Percentiles rank a stretch among this genome's conserved stretches.
Conservation (phyloP, 2,113 vertebrate species). For the Anhinga anhinga region DNA sequence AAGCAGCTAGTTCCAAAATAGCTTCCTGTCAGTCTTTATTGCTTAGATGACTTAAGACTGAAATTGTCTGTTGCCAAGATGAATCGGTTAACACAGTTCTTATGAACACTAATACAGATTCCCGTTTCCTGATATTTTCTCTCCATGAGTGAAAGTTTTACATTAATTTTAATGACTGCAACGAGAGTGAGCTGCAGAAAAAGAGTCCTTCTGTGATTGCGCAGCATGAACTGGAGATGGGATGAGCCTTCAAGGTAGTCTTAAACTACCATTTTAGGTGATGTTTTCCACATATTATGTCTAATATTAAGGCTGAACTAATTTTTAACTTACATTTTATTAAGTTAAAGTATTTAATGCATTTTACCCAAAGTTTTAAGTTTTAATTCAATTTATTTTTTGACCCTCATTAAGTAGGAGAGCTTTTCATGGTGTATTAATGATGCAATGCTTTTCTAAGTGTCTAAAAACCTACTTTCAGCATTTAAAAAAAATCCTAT, state of each 20-base stretch:
- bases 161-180: background rate
- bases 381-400: background rate
- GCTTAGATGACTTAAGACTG: background rate
- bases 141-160: background rate
- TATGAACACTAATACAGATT: background rate
- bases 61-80: background rate
- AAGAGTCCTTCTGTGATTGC: fast-evolving
- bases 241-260: background rate
- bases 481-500: background rate
- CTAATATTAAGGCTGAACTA: background rate
- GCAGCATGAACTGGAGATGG: background rate
- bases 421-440: background rate
- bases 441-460: background rate
- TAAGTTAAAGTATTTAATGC: background rate
- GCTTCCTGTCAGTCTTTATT: background rate
- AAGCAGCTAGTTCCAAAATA: background rate
- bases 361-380: background rate
- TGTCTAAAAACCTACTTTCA: background rate
- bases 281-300: background rate
- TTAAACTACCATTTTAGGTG: background rate
- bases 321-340: background rate
- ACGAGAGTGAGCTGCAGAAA: background rate
- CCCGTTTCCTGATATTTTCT: background rate
- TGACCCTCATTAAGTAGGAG: background rate
- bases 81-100: background rate